Percentiles rank a stretch among this genome's conserved stretches.
phyloP scores from a whole-genome alignment of 2,888 invertebrate species.

The Tetropium fuscum region DNA sequence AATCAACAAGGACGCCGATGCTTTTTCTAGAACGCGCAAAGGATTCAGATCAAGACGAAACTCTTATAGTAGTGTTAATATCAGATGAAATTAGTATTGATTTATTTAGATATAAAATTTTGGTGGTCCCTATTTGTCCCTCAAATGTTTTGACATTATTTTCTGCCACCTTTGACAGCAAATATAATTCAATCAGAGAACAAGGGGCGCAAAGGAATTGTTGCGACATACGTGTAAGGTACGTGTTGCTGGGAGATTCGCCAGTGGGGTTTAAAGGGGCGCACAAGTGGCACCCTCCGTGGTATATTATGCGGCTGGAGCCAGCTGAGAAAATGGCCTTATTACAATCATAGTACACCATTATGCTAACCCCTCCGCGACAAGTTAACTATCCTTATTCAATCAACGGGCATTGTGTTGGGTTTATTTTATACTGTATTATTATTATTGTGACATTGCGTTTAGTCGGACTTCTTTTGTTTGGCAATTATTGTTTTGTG shows the following conservation, averaged over 20 bases:
- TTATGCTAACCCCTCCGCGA: conserved; percentile 40
- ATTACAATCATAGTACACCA: conserved; percentile 50
- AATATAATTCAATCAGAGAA: background rate
- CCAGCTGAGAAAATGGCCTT: conserved; percentile 53
- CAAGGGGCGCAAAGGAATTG: conserved; percentile 10
- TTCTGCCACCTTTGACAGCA: no score
- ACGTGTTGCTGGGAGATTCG: conserved; percentile 18
- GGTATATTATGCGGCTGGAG: conserved; percentile 25
- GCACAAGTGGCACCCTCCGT: conserved; percentile 29
- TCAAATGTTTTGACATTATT: no score
- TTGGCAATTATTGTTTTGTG: conserved; percentile 29
- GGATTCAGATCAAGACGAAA: no score
- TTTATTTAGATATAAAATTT: no score
- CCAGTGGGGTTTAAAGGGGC: background rate
- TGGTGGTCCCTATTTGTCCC: no score
- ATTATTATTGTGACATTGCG: conserved; percentile 49
- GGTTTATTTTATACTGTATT: conserved; percentile 31
- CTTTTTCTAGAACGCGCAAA: no score
- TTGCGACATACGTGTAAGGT: conserved; percentile 22
- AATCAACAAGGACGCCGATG: no score
- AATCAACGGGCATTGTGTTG: conserved; percentile 53
- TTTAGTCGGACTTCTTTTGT: conserved; percentile 36
- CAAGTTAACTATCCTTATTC: conserved; percentile 56
- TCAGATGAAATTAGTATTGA: no score
- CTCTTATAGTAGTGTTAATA: no score